These are phyloP conservation scores for Okapia johnstoni DNA, from an alignment of 2,113 vertebrate species.

Conservation along the genomic window DNA sequence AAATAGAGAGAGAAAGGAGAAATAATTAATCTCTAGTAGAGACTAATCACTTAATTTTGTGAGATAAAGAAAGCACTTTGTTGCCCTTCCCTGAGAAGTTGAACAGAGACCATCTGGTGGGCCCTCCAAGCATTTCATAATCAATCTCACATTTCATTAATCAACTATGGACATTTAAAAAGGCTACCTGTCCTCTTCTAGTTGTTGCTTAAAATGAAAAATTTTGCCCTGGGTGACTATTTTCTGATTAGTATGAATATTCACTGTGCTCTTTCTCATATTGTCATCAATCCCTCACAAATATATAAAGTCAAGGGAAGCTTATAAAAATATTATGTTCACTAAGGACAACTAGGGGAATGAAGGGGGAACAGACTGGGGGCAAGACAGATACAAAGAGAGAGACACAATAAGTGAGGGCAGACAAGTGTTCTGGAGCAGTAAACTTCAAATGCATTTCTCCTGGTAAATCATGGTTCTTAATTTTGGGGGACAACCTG, in stretches of 20 bases:
- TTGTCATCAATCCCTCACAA: slow-evolving; percentile 41
- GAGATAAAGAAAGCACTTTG: slow-evolving; percentile 44
- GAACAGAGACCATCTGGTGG: not conserved
- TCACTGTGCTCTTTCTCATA: slow-evolving; percentile 39
- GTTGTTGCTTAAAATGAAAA: slow-evolving; percentile 58
- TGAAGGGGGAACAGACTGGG: not conserved
- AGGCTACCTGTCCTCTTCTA: slow-evolving; percentile 53
- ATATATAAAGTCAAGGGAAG: not conserved
- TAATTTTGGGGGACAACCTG: not conserved
- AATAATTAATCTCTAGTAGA: slow-evolving; percentile 1
- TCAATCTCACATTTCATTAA: slow-evolving; percentile 54
- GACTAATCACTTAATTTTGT: slow-evolving; percentile 53
- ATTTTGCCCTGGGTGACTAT: not conserved
- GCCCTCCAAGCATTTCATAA: slow-evolving; percentile 22
- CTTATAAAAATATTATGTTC: not conserved
- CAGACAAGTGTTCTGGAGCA: not conserved
- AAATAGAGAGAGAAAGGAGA: not conserved
- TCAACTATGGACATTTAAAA: slow-evolving; percentile 66
- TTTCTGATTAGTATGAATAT: slow-evolving; percentile 63
- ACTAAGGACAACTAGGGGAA: not conserved
- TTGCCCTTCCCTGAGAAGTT: slow-evolving; percentile 20
- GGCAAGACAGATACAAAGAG: not conserved
- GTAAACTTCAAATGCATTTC: not conserved
- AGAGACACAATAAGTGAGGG: not conserved
- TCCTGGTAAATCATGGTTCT: not conserved